Percentiles rank a stretch among this genome's conserved stretches.
Conservation (phyloP, 2,797 vertebrate species). For the Menidia menidia region DNA sequence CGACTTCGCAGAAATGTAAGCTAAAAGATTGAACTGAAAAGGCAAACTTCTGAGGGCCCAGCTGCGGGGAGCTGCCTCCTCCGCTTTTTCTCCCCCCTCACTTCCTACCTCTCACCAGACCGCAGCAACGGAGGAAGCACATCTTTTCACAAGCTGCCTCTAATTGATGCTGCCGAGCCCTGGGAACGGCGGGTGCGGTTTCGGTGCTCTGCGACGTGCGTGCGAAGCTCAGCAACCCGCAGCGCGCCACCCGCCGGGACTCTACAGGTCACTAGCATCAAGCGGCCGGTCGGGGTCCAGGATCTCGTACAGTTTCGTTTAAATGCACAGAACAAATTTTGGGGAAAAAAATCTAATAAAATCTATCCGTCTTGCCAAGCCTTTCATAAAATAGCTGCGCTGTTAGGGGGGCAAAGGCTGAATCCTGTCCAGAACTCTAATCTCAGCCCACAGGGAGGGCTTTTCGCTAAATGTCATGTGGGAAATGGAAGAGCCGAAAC, state of each 20-base stretch:
- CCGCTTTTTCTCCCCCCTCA: slow-evolving; percentile 30
- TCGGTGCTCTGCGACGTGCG: slow-evolving; percentile 56
- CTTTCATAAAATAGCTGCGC: slow-evolving; percentile 55
- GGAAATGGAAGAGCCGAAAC: slow-evolving; percentile 52
- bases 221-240: slow-evolving; percentile 62
- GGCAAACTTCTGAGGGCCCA: slow-evolving; percentile 32
- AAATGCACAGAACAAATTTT: slow-evolving; percentile 30
- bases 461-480: slow-evolving; percentile 57
- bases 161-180: slow-evolving; percentile 69
- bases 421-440: slow-evolving; percentile 63
- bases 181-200: slow-evolving; percentile 58
- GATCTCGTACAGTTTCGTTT: slow-evolving; percentile 55
- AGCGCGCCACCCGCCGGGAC: slow-evolving; percentile 70
- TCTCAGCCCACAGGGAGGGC: slow-evolving; percentile 46
- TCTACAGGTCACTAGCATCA: slow-evolving; percentile 73
- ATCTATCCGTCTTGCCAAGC: slow-evolving; percentile 42
- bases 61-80: slow-evolving; percentile 27
- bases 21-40: slow-evolving; percentile 24
- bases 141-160: slow-evolving; percentile 70
- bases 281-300: slow-evolving; percentile 58
- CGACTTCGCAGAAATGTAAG: slow-evolving; percentile 18
- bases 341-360: slow-evolving; percentile 17
- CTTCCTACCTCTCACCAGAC: slow-evolving; percentile 66
- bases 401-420: slow-evolving; percentile 52
- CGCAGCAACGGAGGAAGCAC: slow-evolving; percentile 59